Evolutionary conservation across 2,888 invertebrate species (phyloP), one percentile per base, ranked within the genome.

Genomic region (Platerodrilus igneus): DNA sequence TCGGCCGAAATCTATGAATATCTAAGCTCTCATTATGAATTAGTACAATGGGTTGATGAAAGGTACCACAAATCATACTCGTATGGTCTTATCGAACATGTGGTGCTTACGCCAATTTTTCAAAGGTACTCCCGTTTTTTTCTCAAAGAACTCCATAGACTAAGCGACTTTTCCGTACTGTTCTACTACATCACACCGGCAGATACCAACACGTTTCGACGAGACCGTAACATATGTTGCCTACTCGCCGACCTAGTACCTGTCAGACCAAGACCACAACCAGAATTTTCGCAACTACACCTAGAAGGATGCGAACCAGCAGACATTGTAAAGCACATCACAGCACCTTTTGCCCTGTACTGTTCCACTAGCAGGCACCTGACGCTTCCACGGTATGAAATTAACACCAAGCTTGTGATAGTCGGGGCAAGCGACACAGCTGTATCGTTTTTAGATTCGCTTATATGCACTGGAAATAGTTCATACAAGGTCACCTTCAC

Each of bases 361-460:
- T 53, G 74, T 2, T 62, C 76, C 25, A 77, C 77, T 25, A 63
- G 73, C 1, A 70, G 74, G 0, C 52, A 76, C 28, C 68, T 75
- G 2, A 71, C 72, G 50, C 48, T 74, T 9, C 68, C 72, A 1
- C 74, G 73, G 20, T 37, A 55, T 10, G 70, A 70, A 21, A 67
- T 81, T 5, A 81, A 81, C 47, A 69, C 67, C 8, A 74, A 73
- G 52, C 77, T 84, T 22, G 77, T 83, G 1, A 74, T 84, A 0
- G 74, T 83, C 0, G 81, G 83, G 0, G 77, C 77, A 1, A 81
- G 83, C 37, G 71, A 77, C 11, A 77, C 78, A 0, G 78, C 78
- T 0, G 60, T 81, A 0, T 68, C 80, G 0, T 81, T 83, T 51
- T 52, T 81, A 14, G 80, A 82, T 54, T 63, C 72, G 9, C 60